Base-by-base conservation (phyloP, 2,113 vertebrate species). In the Pitta sordida region DNA sequence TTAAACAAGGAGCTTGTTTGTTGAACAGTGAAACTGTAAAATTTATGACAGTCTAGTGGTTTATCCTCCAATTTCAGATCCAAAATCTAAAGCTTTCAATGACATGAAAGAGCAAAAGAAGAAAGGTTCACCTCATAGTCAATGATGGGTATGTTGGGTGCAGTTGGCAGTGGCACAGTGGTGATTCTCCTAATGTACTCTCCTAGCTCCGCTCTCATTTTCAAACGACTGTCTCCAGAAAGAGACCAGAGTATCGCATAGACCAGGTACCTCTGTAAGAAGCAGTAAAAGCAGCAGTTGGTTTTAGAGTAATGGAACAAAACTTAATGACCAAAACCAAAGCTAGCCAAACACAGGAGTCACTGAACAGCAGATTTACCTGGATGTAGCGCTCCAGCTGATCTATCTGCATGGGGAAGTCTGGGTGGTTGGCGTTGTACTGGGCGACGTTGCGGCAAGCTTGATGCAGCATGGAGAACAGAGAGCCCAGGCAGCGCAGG, bases 391-490 rank as follows among this genome's bases (percentile, higher is more conserved):
- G 98, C 93, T 99, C 99, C 18, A 99, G 98, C 86, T 99, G 99
- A 65, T 99, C 99, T 8, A 98, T 97, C 94, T 98, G 99, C 99
- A 99, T 99, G 3, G 99, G 99, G 86, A 99, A 99, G 95, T 99
- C 99, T 0, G 99, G 99, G 27, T 99, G 99, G 97, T 99, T 99
- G 97, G 99, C 99, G 9, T 99, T 99, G 97, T 99, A 99, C 82
- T 98, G 98, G 1, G 99, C 99, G 43, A 99, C 98, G 1, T 99
- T 99, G 67, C 99, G 98, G 92, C 99, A 99, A 60, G 99, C 99
- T 95, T 99, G 99, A 96, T 99, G 99, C 96, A 99, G 59, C 99
- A 99, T 99, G 90, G 99, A 99, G 98, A 99, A 99, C 59, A 99
- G 98, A 0, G 99, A 99, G 34, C 99, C 99, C 46, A 99, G 90